Base-by-base conservation (phyloP, 2,888 invertebrate genomes). In the Apotomis betuletana region DNA sequence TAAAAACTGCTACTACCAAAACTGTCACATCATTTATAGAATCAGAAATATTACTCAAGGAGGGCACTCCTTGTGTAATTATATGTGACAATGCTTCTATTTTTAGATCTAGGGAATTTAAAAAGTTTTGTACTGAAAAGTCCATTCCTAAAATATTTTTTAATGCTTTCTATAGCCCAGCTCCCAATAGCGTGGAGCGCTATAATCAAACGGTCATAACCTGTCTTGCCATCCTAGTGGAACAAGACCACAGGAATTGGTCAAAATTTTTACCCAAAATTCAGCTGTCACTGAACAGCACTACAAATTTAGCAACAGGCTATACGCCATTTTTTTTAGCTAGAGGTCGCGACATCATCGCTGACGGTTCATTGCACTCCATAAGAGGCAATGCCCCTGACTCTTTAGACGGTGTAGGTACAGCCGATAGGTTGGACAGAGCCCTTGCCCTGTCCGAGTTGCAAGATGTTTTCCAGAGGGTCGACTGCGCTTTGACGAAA, bases 111-210 rank as follows among this genome's bases (percentile, higher is more conserved):
- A 46, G 10, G 15, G 60, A 61, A 46, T 61, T 61, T 61, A 61
- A 61, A 46, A 61, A 61, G 8, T 61, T 61, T 13, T 46, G 46
- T 15, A 8, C 8, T 2, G 10, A 46, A 9, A 3, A 27, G 1
- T 15, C 60, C 8, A 61, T 61, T 46, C 46, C 60, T 10, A 61
- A 10, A n/a, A 61, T 61, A 38, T 65, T 65, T 15, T 65, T 44
- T 6, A 55, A 55, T 4, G 65, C 65, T n/a, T 65, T 27, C 2
- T 27, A 27, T 27, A 27, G 27, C 27, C 27, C 27, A 27, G 27
- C 27, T 27, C 27, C 27, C 27, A 27, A 27, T 27, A 27, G 27
- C 27, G 27, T 27, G 27, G 27, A 27, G 27, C 27, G 27, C 27
- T 27, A 27, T 27, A 27, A 27, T 27, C 27, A 27, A 27, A 27